Base-by-base conservation (phyloP, 2,797 vertebrate genomes). In the Gila robusta region DNA sequence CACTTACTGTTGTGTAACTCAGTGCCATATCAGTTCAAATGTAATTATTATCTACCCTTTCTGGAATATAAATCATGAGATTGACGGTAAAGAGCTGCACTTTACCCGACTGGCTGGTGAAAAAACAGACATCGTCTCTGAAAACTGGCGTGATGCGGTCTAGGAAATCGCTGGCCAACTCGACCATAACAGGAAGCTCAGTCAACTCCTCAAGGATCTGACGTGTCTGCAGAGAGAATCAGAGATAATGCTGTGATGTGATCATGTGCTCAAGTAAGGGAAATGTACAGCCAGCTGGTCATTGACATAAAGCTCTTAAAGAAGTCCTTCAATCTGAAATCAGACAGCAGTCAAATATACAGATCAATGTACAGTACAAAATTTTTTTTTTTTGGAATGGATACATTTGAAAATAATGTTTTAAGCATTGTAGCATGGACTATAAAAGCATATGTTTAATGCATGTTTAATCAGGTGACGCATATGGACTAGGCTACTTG, bases 71-170 rank as follows among this genome's bases (percentile, higher is more conserved):
- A 78, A 23, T 59, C 17, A 79, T 59, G 21, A 79, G 19, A 78
- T 0, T 41, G 59, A 54, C 3, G 28, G 59, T 76, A 37, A 67
- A 6, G 39, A 28, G 54, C 4, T 71, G 81, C 35, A 67, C 73
- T 69, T 76, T 71, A 85, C 98, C 98, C 93, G 98, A 99, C 81
- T 99, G 98, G 91, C 98, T 99, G 91, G 98, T 98, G 87, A 98
- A 99, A 91, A 99, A 99, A 92, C 97, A 98, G 67, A 99, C 98
- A 0, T 99, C 98, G n/a, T 99, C 98, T 93, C 98, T 97, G 93
- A 98, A 99, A 21, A 99, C 97, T 3, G 98, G 98, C 0, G 98
- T 99, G 93, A 96, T 98, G 86, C 98, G 96, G 79, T 99, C 98
- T 93, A 99, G 92, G 91, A 99, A 99, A 90, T 99, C 98, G 35